Evolutionary conservation across 2,113 vertebrate genomes (phyloP).

Genomic region (Cichladusa arquata): DNA sequence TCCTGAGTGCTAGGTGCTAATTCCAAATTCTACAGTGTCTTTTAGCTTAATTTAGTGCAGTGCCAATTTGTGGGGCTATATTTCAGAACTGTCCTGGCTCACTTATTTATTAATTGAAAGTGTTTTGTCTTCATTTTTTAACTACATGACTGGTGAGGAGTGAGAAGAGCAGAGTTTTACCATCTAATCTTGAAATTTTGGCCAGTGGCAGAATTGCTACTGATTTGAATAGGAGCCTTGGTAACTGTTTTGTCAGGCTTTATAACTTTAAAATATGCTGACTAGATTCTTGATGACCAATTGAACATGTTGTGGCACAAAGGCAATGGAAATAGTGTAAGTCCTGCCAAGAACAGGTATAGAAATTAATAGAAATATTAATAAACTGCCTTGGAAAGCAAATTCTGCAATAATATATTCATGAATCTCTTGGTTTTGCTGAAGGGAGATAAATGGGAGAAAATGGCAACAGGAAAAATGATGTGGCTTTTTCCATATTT

Average conservation of each 20-base stretch:
- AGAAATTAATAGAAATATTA: not conserved
- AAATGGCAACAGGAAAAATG: not conserved
- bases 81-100: not conserved
- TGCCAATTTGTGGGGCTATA: accelerated
- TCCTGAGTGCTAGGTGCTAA: not conserved
- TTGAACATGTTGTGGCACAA: not conserved
- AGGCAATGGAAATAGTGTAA: not conserved
- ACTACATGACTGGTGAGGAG: not conserved
- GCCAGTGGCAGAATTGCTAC: not conserved
- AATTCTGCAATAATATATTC: not conserved
- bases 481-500: not conserved
- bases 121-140: not conserved
- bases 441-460: not conserved
- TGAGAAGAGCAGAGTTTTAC: not conserved
- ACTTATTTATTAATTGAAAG: not conserved
- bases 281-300: not conserved
- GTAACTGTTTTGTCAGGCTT: not conserved
- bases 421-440: not conserved
- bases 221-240: not conserved
- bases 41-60: not conserved
- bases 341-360: not conserved
- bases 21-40: not conserved
- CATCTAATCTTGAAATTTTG: not conserved
- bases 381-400: not conserved
- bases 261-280: not conserved